Evolutionary conservation across 2,888 invertebrate species (phyloP), one percentile per base, ranked within the genome.

Genomic region (Drosophila ezoana): DNA sequence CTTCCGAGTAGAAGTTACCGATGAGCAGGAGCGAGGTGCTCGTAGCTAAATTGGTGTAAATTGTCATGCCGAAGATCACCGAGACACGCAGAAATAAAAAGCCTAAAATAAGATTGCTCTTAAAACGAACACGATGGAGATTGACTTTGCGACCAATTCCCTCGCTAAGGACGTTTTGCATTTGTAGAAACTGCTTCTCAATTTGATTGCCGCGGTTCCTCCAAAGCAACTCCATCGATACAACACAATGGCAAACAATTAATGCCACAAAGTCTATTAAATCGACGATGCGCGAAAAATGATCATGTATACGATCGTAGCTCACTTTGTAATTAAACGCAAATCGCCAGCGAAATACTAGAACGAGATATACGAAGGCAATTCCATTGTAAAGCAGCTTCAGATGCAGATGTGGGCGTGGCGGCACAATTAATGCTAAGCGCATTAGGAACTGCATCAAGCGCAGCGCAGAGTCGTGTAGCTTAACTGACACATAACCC

Each of bases 1-100:
- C 0, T 35, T 88, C 79, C 2, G 81, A 70, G 40, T 84, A 87
- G 10, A 70, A 48, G 18, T 64, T 47, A 8, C 8, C 3, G 13
- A 61, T 32, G 3, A 68, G 44, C 41, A 79, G 28, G 10, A 52
- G 8, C 14, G 47, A 38, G 5, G 10, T 48, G 1, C 13, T 10
- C 0, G 23, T 10, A 0, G 0, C 4, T 5, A 45, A 1, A 20
- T 23, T 45, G 32, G 49, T 72, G 11, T 64, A 72, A 9, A 65
- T 13, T 4, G 69, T 67, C 8, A 47, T 37, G 8, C 9, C 40
- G 2, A 64, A 8, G 0, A 59, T 28, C 8, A 43, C 18, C 2
- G 44, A 4, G 0, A 57, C 13, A 2, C 79, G 69, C 8, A 64
- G 4, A 4, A 79, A 14, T 1, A 70, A 8, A 0, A 59, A 41